Conservation (phyloP, 2,888 invertebrate species). For the Calameuta filiformis region DNA sequence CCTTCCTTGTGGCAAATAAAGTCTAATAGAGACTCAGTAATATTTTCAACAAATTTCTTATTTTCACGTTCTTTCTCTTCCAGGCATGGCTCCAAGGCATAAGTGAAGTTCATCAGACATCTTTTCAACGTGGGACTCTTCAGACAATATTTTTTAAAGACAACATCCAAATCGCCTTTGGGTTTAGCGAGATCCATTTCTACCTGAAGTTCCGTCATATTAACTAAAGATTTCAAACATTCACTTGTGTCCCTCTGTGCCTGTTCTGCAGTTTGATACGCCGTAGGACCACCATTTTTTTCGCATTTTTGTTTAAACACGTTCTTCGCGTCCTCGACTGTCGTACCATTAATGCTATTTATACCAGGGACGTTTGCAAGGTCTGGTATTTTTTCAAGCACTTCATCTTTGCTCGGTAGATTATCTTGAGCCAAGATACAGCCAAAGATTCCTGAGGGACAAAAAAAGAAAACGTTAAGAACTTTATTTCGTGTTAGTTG, state of each 20-base stretch:
- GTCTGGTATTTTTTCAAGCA: slow-evolving; percentile 29
- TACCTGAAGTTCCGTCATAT: slow-evolving; percentile 70
- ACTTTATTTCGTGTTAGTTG: no score
- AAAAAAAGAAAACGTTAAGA: no score
- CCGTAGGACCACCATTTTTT: slow-evolving; percentile 71
- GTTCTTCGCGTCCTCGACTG: slow-evolving; percentile 67
- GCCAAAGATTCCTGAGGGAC: slow-evolving; percentile 29
- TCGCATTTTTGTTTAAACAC: slow-evolving; percentile 75
- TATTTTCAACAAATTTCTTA: slow-evolving; percentile 73
- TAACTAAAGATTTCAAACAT: slow-evolving; percentile 73
- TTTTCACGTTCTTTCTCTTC: slow-evolving; percentile 72
- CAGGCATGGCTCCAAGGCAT: slow-evolving; percentile 74
- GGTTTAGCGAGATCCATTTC: slow-evolving; percentile 80
- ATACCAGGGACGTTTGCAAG: slow-evolving; percentile 39
- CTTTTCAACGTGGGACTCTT: slow-evolving; percentile 71
- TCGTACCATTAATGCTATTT: slow-evolving; percentile 48
- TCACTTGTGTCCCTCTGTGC: slow-evolving; percentile 63
- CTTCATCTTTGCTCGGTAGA: slow-evolving; percentile 32
- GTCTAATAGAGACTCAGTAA: slow-evolving; percentile 76
- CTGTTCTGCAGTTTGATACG: slow-evolving; percentile 68
- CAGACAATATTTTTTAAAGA: slow-evolving; percentile 80
- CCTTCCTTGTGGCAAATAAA: slow-evolving; percentile 86
- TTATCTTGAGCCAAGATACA: slow-evolving; percentile 32
- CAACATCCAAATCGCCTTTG: slow-evolving; percentile 75
- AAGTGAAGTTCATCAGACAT: slow-evolving; percentile 73